Evolutionary conservation across 2,113 vertebrate genomes (phyloP), one percentile per base, ranked within the genome.

Genomic region (Paradoxurus hermaphroditus): DNA sequence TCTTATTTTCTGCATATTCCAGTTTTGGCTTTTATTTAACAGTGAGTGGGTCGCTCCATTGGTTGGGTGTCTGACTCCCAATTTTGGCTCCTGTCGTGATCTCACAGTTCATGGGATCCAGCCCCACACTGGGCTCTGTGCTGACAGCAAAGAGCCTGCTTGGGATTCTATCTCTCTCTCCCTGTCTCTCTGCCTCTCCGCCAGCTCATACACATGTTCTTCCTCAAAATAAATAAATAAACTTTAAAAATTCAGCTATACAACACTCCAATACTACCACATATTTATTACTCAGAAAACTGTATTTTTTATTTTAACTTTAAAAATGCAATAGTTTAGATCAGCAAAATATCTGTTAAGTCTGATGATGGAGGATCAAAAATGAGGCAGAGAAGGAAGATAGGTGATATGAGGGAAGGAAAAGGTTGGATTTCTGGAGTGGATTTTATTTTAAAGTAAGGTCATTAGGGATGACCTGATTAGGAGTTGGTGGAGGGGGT

Each of bases 1-100:
- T 97, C 97, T 98, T 98, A 97, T 94, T 95, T 97, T 98, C 98
- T 99, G 98, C 99, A 99, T 98, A 98, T 99, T 99, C 98, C 99
- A 99, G 98, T 99, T 99, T 99, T 98, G 98, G 98, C 98, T 98
- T 99, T 98, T 70, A 36, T 70, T 70, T 70, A 53, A 53, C 51
- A 53, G 51, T 18, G 51, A 16, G 14, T 53, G 5, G 51, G 51
- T 53, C 51, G 15, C 51, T 46, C 51, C 15, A 4, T 53, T 16
- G 15, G 51, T 53, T 53, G 51, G 18, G 15, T 53, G 51, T 4
- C 51, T 53, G 15, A 53, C 3, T 53, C 51, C 18, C 18, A 1
- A 53, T 53, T 53, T 53, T 11, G 51, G 5, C 15, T 53, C 51
- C 51, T 16, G 15, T 53, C 51, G 18, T 53, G 51, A 53, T 53